Conservation (phyloP, 1,140 invertebrate species). For the Anagrus nilaparvatae region DNA sequence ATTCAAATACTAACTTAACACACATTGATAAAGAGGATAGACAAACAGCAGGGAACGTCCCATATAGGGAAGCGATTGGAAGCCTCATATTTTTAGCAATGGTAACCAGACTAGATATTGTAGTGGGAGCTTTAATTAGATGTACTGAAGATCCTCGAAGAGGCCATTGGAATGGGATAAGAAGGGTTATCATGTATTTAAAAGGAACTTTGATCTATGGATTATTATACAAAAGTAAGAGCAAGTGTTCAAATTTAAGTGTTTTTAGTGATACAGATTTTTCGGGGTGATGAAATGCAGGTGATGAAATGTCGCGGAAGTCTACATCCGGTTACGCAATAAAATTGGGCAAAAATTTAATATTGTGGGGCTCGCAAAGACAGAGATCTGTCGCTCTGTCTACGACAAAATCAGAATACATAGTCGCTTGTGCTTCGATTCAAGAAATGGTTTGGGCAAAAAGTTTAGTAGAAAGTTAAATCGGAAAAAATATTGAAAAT, state of each 20-base stretch:
- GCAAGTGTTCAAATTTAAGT: conserved; percentile 1
- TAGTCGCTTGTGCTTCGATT: not conserved
- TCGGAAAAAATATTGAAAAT: not conserved
- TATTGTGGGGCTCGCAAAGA: conserved; percentile 24
- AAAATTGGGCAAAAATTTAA: conserved; percentile 5
- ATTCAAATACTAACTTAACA: not conserved
- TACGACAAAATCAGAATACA: conserved; percentile 8
- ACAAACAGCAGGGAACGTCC: not conserved
- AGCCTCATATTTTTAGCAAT: not conserved
- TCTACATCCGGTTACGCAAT: conserved; percentile 18
- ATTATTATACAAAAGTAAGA: conserved; percentile 5
- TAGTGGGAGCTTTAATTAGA: conserved; percentile 13
- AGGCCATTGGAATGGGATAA: conserved; percentile 18
- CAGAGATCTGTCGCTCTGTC: conserved; percentile 17
- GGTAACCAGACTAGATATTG: conserved; percentile 17
- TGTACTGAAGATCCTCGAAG: conserved; percentile 13
- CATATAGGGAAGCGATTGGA: conserved; percentile 1
- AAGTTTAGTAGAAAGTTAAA: too few species aligned
- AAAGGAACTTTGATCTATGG: conserved; percentile 19
- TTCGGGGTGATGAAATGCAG: too few species aligned
- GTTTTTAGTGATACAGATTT: conserved; percentile 24
- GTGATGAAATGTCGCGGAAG: conserved; percentile 12
- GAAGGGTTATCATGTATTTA: conserved; percentile 24
- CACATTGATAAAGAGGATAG: conserved; percentile 9
- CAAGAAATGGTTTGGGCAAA: conserved; percentile 8